Evolutionary conservation across 92 coral and sea anemone genomes (phyloP).

Genomic region (Porites rus): DNA sequence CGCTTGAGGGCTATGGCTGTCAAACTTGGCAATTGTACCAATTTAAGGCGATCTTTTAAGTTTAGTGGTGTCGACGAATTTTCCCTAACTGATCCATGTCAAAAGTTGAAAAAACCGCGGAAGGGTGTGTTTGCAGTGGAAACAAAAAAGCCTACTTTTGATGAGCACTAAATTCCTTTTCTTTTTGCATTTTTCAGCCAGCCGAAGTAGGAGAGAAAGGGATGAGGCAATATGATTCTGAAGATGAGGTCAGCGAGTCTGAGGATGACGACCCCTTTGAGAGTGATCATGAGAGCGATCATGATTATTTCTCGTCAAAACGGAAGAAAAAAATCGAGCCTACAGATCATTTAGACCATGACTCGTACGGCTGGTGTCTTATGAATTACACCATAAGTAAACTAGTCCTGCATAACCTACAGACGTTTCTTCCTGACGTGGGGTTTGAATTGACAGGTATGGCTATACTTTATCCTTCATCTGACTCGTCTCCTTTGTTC

Average conservation of each 20-base stretch:
- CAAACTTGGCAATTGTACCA: too few relatives aligned
- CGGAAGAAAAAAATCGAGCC: constrained; percentile 77
- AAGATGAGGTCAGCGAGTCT: constrained; percentile 76
- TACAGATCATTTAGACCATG: constrained; percentile 84
- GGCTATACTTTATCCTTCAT: too few relatives aligned
- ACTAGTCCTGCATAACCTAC: constrained; percentile 80
- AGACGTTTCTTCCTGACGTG: constrained; percentile 86
- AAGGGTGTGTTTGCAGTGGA: background rate
- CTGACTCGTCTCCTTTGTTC: too few relatives aligned
- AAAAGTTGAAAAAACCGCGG: too few relatives aligned
- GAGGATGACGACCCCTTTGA: constrained; percentile 83
- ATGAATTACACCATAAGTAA: constrained; percentile 93
- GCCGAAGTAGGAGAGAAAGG: constrained; percentile 46
- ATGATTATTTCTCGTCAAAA: constrained; percentile 53
- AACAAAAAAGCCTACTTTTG: background rate
- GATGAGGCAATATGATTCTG: constrained; percentile 69
- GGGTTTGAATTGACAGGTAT: constrained; percentile 94
- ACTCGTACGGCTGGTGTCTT: constrained; percentile 93
- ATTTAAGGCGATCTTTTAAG: too few relatives aligned
- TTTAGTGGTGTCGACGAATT: too few relatives aligned
- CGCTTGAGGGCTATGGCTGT: too few relatives aligned
- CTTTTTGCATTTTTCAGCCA: constrained; percentile 56
- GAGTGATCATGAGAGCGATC: constrained; percentile 76
- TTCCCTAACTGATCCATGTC: too few relatives aligned
- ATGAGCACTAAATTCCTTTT: background rate